A percentile compares a stretch with the other conserved stretches of the same genome.
These are phyloP conservation scores for Orgyia antiqua DNA, from an alignment of 2,888 invertebrate species.

Conservation along the genomic window DNA sequence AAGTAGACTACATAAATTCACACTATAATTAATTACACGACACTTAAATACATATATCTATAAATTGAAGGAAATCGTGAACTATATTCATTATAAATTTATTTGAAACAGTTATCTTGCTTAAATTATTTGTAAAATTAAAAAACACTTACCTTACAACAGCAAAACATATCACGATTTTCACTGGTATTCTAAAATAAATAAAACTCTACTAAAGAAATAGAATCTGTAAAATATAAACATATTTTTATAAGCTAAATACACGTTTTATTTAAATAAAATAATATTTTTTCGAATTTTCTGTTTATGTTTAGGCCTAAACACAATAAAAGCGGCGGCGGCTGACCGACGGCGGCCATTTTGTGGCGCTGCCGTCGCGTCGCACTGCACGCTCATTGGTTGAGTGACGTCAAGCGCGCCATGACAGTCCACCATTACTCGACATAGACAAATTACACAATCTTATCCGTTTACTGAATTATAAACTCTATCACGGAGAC, in stretches of 20 bases:
- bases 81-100: too few relatives aligned
- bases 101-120: too few relatives aligned
- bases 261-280: slow-evolving; percentile 17
- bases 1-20: too few relatives aligned
- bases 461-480: slow-evolving; percentile 27
- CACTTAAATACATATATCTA: too few relatives aligned
- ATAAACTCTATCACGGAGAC: slow-evolving; percentile 27
- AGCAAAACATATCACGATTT: slow-evolving; percentile 35
- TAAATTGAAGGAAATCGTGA: too few relatives aligned
- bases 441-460: slow-evolving; percentile 39
- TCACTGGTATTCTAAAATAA: slow-evolving; percentile 22
- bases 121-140: too few relatives aligned
- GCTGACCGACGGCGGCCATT: slow-evolving; percentile 68
- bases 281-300: slow-evolving; percentile 33
- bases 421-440: slow-evolving; percentile 71
- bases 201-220: slow-evolving; percentile 11
- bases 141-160: slow-evolving; percentile 31
- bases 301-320: slow-evolving; percentile 68
- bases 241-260: slow-evolving; percentile 16
- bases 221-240: slow-evolving; percentile 8
- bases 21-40: too few relatives aligned
- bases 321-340: slow-evolving; percentile 66
- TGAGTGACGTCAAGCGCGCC: slow-evolving; percentile 73
- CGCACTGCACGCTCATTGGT: slow-evolving; percentile 64
- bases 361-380: slow-evolving; percentile 74